Evolutionary conservation across 2,113 vertebrate genomes (phyloP).

Genomic region (Nymphicus hollandicus): DNA sequence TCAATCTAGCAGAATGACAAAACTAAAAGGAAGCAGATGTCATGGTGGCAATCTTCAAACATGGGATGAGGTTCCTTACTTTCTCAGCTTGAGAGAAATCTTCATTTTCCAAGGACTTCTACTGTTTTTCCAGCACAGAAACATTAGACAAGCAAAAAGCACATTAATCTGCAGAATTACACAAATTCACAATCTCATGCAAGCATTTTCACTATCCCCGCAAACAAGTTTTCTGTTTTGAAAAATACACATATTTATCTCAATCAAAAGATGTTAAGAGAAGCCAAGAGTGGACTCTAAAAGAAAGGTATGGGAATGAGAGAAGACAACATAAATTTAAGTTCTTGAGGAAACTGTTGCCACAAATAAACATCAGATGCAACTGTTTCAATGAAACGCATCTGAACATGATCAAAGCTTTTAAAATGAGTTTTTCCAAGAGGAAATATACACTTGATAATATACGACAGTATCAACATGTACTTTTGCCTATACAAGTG

Average conservation of each 20-base stretch:
- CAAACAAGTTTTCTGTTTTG: constrained; percentile 61
- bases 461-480: constrained; percentile 15
- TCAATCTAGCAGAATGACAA: constrained; percentile 73
- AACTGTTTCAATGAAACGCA: constrained; percentile 35
- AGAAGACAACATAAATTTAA: constrained; percentile 1
- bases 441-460: constrained; percentile 8
- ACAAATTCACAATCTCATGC: constrained; percentile 69
- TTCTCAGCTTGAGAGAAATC: constrained; percentile 75
- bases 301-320: constrained; percentile 13
- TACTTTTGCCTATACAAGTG: constrained; percentile 22
- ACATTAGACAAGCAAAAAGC: constrained; percentile 69
- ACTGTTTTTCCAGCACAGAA: constrained; percentile 50
- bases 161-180: constrained; percentile 64
- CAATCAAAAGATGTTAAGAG: constrained; percentile 23
- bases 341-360: constrained; percentile 21
- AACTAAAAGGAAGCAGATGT: constrained; percentile 76
- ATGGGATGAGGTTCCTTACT: constrained; percentile 64
- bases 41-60: constrained; percentile 74
- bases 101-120: constrained; percentile 71
- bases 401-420: constrained; percentile 33
- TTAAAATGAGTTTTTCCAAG: neutral
- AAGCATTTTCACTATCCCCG: constrained; percentile 60
- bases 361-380: constrained; percentile 50
- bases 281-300: constrained; percentile 51
- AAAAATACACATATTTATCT: constrained; percentile 60